Evolutionary conservation across 2,888 invertebrate genomes (phyloP).

Genomic region (Eutolmus rufibarbis): DNA sequence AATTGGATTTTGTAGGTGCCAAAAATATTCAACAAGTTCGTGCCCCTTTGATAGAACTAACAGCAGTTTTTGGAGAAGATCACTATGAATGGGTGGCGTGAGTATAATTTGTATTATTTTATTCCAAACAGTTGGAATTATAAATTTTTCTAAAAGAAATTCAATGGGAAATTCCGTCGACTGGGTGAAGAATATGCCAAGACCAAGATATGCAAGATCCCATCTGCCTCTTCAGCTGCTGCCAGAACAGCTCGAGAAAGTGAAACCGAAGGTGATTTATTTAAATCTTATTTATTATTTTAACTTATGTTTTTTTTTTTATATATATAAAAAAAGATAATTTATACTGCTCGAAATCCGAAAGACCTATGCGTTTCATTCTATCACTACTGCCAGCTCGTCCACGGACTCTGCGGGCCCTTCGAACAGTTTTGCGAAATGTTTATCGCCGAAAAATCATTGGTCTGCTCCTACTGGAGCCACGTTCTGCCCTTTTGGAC

Average conservation of each 20-base stretch:
- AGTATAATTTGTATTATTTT: slow-evolving; percentile 56
- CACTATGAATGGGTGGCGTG: slow-evolving; percentile 69
- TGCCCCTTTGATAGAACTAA: slow-evolving; percentile 78
- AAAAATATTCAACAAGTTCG: slow-evolving; percentile 66
- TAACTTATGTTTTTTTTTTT: neutral
- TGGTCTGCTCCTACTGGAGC: slow-evolving; percentile 71
- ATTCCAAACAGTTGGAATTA: neutral
- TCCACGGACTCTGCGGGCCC: slow-evolving; percentile 71
- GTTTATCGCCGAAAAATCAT: slow-evolving; percentile 72
- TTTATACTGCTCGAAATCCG: slow-evolving; percentile 88
- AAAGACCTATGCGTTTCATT: slow-evolving; percentile 91
- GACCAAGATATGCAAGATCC: slow-evolving; percentile 77
- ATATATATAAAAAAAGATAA: slow-evolving; percentile 66
- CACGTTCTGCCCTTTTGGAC: slow-evolving; percentile 76
- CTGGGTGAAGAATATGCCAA: slow-evolving; percentile 71
- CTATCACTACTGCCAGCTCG: slow-evolving; percentile 80
- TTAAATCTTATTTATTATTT: neutral
- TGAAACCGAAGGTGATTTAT: slow-evolving; percentile 73
- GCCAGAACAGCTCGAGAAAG: slow-evolving; percentile 69
- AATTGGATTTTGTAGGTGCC: slow-evolving; percentile 79
- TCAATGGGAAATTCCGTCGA: slow-evolving; percentile 75
- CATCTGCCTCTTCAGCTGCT: slow-evolving; percentile 77
- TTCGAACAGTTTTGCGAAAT: slow-evolving; percentile 81
- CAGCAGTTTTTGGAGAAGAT: slow-evolving; percentile 70
- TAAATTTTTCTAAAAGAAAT: slow-evolving; percentile 49